Conservation (phyloP, 92 coral and sea anemone genomes). For the Epizoanthus rinbou region DNA sequence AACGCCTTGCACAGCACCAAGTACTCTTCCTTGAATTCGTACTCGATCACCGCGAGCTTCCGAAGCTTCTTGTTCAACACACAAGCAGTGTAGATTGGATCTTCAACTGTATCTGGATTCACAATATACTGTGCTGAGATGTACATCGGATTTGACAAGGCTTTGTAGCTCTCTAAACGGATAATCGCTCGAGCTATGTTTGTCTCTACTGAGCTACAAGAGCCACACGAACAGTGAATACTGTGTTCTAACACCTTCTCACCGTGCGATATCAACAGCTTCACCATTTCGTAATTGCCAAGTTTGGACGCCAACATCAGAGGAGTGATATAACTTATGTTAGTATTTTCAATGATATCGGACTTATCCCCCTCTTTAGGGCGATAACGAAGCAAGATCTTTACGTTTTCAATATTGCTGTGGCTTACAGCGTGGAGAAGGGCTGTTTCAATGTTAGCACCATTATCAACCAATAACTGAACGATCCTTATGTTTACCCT, state of each 20-base stretch:
- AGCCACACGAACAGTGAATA: constrained; percentile 1
- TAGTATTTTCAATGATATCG: constrained; percentile 13
- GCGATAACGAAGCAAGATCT: constrained; percentile 42
- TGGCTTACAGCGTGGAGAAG: constrained; percentile 55
- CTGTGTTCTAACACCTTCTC: constrained; percentile 35
- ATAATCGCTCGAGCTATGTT: constrained; percentile 46
- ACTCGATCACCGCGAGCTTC: constrained; percentile 40
- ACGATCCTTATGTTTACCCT: constrained; percentile 40
- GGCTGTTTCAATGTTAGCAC: constrained; percentile 52
- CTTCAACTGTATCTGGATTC: constrained; percentile 35
- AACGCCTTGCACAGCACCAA: constrained; percentile 32
- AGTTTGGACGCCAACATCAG: constrained; percentile 51
- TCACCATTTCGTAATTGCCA: constrained; percentile 48
- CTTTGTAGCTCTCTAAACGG: constrained; percentile 47
- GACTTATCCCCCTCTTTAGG: not conserved
- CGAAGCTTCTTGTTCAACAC: constrained; percentile 52
- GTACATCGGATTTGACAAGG: constrained; percentile 49
- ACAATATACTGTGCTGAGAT: constrained; percentile 51
- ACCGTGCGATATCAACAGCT: constrained; percentile 39
- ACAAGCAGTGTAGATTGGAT: constrained; percentile 48
- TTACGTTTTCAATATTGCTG: constrained; percentile 30
- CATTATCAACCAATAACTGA: constrained; percentile 26
- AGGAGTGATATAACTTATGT: constrained; percentile 40
- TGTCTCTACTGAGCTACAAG: constrained; percentile 11
- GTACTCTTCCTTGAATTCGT: constrained; percentile 57